Base-by-base conservation (phyloP, 2,888 invertebrate species). In the Adineta ricciae region DNA sequence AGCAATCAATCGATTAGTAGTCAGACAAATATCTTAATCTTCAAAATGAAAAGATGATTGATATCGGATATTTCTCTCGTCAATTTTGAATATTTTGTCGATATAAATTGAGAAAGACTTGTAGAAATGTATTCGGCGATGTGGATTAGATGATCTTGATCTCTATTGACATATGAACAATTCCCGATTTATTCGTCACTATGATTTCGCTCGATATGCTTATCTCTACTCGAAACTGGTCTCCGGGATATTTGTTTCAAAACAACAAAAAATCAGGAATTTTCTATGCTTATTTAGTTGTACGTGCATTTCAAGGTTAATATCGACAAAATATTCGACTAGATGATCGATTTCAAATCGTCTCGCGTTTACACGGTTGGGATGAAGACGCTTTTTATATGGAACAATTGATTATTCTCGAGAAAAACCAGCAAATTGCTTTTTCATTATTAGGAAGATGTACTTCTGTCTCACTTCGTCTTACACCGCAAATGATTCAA, bases 101-200 rank as follows among this genome's bases (percentile, higher is more conserved):
- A 46, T 11, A 46, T 46, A 46, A 46, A 46, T 8, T 46, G 46
- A 46, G 8, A 11, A 46, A 46, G 11, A 46, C 5, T 46, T 11
- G 46, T 46, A 5, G 5, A 46, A 46, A 46, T 46, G 11, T 46
- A 5, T 46, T 46, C 11, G 46, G 11, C 78, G 41, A 8, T 96
- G 96, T 88, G 92, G 95, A 73, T 93, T 94, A n/a, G 95, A 93
- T 52, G 96, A 96, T 89, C 93, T 96, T 85, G 96, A 96, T 90
- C 94, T 94, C 0, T 91, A 95, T 52, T 94, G 94, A 88, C 96
- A 96, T 90, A 96, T 96, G 95, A 96, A 96, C 91, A 96, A 96
- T 90, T 94, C 95, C 0, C 92, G 95, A 3, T 96, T 95, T 88
- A 92, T 96, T 27, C 92, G 96, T 0, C 95, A 96, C 89, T 91